Conservation (phyloP, 1,140 invertebrate species). For the Helicoverpa armigera region DNA sequence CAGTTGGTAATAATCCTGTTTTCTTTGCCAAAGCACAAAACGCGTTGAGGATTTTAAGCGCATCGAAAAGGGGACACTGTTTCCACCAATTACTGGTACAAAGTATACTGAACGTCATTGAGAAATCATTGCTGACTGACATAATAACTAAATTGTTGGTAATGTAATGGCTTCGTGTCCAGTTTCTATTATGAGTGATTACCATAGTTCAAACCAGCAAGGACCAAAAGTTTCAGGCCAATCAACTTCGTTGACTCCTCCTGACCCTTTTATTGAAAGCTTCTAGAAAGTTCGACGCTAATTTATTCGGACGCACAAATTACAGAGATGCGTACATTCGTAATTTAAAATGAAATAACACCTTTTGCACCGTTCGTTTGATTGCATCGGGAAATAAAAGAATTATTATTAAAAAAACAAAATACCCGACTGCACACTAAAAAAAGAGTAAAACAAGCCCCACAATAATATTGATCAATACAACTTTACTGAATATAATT, state of each 20-base stretch:
- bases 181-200: constrained; percentile 52
- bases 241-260: constrained; percentile 68
- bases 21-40: neutral
- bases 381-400: constrained; percentile 15
- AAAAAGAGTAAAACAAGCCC: too few relatives aligned
- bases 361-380: constrained; percentile 2
- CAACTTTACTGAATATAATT: too few relatives aligned
- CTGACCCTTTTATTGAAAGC: constrained; percentile 65
- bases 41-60: neutral
- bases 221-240: constrained; percentile 62
- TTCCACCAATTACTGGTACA: neutral
- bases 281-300: constrained; percentile 69
- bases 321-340: neutral
- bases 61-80: neutral
- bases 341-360: constrained; percentile 50
- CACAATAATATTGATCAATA: too few relatives aligned
- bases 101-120: neutral
- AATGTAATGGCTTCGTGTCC: constrained; percentile 6
- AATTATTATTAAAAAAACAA: too few relatives aligned
- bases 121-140: constrained; percentile 19
- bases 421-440: too few relatives aligned
- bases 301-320: constrained; percentile 42
- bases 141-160: constrained; percentile 19
- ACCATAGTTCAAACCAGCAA: constrained; percentile 64
- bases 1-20: constrained; percentile 12